Evolutionary conservation across 2,888 invertebrate species (phyloP).

Genomic region (Acanthosoma haemorrhoidale): DNA sequence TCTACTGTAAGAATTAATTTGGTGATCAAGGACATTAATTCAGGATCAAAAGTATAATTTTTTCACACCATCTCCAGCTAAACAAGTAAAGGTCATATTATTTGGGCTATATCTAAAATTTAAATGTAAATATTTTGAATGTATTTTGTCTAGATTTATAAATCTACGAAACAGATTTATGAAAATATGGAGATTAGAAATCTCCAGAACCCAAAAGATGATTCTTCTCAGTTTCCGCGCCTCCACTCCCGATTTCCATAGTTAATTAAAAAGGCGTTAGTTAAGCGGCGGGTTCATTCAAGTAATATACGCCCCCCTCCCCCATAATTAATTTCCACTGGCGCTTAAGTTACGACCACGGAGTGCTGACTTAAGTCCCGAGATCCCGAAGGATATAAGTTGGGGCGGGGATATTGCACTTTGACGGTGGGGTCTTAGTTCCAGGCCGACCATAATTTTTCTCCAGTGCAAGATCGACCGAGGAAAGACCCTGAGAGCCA

Average conservation of each 20-base stretch:
- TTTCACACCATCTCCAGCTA: too few relatives aligned
- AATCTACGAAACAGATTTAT: too few relatives aligned
- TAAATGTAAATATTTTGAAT: too few relatives aligned
- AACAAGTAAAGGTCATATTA: too few relatives aligned
- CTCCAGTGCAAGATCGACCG: background rate
- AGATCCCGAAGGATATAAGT: conserved; percentile 14
- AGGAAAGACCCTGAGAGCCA: background rate
- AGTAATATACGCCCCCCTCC: background rate
- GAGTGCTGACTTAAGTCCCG: background rate
- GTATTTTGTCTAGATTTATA: too few relatives aligned
- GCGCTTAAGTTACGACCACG: background rate
- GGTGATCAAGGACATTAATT: too few relatives aligned
- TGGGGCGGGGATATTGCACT: background rate
- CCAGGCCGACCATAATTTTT: background rate
- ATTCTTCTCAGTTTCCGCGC: background rate
- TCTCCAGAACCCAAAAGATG: background rate
- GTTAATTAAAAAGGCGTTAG: conserved; percentile 21
- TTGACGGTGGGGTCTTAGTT: background rate
- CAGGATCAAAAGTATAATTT: too few relatives aligned
- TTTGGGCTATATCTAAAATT: too few relatives aligned
- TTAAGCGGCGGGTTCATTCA: background rate
- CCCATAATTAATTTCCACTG: background rate
- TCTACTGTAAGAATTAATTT: too few relatives aligned
- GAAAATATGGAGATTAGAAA: too few relatives aligned
- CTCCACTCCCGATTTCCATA: background rate